Evolutionary conservation across 2,113 vertebrate genomes (phyloP), one percentile per base, ranked within the genome.

Genomic region (Gallinago media): DNA sequence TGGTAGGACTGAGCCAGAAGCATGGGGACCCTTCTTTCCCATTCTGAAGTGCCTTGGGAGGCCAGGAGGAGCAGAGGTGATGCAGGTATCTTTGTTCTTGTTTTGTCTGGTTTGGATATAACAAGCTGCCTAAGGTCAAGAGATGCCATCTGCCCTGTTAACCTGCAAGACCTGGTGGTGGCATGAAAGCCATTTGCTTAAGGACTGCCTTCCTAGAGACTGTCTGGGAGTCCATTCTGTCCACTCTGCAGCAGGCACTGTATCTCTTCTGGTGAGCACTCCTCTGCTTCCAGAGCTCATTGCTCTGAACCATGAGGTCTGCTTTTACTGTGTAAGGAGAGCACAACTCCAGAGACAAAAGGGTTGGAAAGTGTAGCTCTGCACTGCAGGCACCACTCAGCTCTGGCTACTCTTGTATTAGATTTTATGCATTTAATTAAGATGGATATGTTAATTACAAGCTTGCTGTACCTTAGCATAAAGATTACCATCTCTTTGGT

Each of bases 371-470:
- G n/a, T 47, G 47, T 34, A 67, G 58, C 52, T 79, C 75, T 49
- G 62, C 56, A 34, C 47, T 54, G 61, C 62, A 58, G 52, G 81
- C 77, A 87, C 81, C 58, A 72, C 42, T 31, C 34, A 65, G 85
- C 63, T 89, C 81, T 94, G 68, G 58, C 89, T 94, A 58, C 27
- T 79, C 72, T 63, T 83, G 19, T 72, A 71, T 94, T 94, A 74
- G 75, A 95, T 92, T 92, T 77, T 81, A 55, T 34, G 22, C 54
- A 59, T 71, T 92, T 88, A 83, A 88, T 88, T 70, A 75, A 82
- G 85, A 76, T 62, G 67, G 8, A 16, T 56, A 23, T 47, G 50
- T 79, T 94, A 92, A 93, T 92, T 83, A 84, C 1, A 22, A 73
- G 42, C 58, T 88, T 66, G 36, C 85, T 93, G 46, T 93, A 80